These are phyloP conservation scores for Indicator maculatus DNA, from an alignment of 2,113 vertebrate species.

Conservation along the genomic window DNA sequence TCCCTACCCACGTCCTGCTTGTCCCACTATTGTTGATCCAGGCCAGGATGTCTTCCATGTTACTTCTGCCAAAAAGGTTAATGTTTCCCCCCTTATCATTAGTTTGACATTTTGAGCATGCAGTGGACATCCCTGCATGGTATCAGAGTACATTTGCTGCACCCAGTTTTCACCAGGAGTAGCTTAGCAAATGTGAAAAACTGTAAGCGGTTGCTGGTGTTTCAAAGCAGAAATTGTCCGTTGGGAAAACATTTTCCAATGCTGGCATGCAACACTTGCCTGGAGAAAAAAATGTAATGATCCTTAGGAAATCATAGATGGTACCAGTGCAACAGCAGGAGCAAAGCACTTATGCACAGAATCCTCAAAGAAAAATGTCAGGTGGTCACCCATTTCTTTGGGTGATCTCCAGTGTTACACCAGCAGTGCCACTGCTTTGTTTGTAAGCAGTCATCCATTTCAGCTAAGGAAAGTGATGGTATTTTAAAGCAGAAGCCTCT, in stretches of 20 bases:
- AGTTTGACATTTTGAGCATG: neutral
- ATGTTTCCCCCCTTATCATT: neutral
- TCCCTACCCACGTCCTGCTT: no score
- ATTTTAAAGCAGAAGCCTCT: slow-evolving; percentile 41
- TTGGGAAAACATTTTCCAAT: neutral
- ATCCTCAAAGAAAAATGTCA: neutral
- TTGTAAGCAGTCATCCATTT: neutral
- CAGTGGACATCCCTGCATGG: neutral
- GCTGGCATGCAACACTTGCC: neutral
- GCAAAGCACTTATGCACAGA: neutral
- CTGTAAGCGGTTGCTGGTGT: neutral
- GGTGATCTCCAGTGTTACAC: neutral
- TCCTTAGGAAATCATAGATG: neutral
- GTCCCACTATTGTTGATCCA: no score
- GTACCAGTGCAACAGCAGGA: neutral
- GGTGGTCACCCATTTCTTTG: neutral
- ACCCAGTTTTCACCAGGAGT: neutral
- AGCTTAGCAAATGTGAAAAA: neutral
- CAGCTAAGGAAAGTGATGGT: neutral
- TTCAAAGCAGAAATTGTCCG: neutral
- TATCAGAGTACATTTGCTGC: neutral
- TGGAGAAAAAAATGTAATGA: neutral
- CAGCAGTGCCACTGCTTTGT: neutral
- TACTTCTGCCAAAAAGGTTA: neutral
- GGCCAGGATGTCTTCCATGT: neutral